Conservation (phyloP, 2,888 invertebrate genomes). For the Argyresthia albistria region DNA sequence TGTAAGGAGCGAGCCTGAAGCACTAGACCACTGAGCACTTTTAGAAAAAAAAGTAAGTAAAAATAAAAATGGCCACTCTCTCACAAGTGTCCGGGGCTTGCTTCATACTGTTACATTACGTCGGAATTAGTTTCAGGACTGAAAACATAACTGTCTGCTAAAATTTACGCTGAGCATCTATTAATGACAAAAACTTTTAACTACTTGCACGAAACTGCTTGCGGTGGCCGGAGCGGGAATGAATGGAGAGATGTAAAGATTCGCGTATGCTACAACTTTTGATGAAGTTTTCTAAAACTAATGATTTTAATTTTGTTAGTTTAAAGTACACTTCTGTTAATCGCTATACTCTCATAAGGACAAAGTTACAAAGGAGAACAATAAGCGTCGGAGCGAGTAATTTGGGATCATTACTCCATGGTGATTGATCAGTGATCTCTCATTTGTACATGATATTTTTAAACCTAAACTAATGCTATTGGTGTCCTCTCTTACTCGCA, state of each 20-base stretch:
- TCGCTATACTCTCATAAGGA: too few species aligned
- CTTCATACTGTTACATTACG: neutral
- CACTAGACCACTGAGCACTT: too few species aligned
- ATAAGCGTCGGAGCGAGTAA: too few species aligned
- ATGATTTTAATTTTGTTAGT: neutral
- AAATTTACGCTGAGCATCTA: constrained; percentile 16
- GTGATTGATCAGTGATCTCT: too few species aligned
- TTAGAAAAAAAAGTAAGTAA: neutral
- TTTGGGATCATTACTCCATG: too few species aligned
- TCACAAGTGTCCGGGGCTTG: neutral
- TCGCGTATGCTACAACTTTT: neutral
- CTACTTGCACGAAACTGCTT: constrained; percentile 8
- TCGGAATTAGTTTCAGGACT: constrained; percentile 5
- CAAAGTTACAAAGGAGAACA: too few species aligned
- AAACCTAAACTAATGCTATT: too few species aligned
- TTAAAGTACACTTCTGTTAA: neutral
- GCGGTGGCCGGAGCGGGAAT: neutral
- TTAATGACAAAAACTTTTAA: constrained; percentile 19
- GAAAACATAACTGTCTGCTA: constrained; percentile 16
- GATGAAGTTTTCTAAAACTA: neutral
- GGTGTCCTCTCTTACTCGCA: too few species aligned
- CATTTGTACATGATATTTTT: too few species aligned
- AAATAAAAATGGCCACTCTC: neutral
- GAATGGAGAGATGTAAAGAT: neutral
- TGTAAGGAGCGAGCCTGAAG: too few species aligned